Evolutionary conservation across 2,888 invertebrate genomes (phyloP), one percentile per base, ranked within the genome.

Genomic region (Chelonus formosanus): DNA sequence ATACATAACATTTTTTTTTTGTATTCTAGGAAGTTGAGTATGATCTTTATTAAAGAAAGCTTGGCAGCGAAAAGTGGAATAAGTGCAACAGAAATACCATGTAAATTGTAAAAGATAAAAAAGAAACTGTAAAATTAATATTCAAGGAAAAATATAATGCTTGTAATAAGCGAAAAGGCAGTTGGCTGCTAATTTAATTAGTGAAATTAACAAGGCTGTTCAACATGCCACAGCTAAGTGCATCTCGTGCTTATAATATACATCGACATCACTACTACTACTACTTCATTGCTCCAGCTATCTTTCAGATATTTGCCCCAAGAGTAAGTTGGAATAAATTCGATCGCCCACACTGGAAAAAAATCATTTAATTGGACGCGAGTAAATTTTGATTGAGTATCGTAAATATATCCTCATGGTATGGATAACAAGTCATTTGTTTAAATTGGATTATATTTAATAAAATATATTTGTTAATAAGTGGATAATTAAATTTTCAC

Each of bases 181-280:
- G 68, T 70, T 68, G 73, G 72, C 72, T 73, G 80, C 82, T 83
- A 83, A 83, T 78, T 83, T 80, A 80, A 83, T 83, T 83, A 83
- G 82, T 76, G 68, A 79, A 83, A 82, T 83, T 83, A 83, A 82
- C 83, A 76, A 76, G 69, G 70, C 74, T 74, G 75, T 75, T 79
- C 76, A 70, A 75, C 80, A 77, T 76, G 75, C 70, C 71, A 69
- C 65, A 75, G 79, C 77, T 81, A 78, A 80, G 70, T 77, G 76
- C 72, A 54, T 61, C 65, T 56, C 31, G 45, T 56, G 44, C 65
- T 45, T 59, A 63, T 62, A 20, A 20, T 20, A 20, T 20, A 20
- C 20, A 52, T 48, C 57, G 52, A 53, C 58, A 10, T 62, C 10
- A 35, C 32, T n/a, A 32, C 61, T n/a, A 55, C 47, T 34, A 34